Evolutionary conservation across 2,797 vertebrate genomes (phyloP).

Genomic region (Sebastes flavidus): DNA sequence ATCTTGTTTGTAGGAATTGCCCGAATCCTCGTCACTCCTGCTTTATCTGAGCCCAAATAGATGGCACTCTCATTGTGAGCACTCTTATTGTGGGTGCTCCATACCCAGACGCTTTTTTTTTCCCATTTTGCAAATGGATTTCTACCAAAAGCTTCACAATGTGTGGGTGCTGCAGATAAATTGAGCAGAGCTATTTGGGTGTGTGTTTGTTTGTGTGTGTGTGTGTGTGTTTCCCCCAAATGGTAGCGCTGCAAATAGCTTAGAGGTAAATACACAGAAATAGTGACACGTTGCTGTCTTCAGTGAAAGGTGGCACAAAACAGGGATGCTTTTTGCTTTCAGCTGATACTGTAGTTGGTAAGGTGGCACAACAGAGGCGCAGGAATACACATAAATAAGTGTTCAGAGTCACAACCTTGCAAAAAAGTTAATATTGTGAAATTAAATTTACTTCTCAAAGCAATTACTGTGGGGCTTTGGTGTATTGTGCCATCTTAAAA

Average conservation of each 20-base stretch:
- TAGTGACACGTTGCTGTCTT: constrained; percentile 31
- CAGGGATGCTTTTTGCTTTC: constrained; percentile 24
- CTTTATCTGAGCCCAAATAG: constrained; percentile 32
- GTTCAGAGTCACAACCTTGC: neutral
- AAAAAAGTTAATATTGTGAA: neutral
- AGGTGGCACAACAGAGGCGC: constrained; percentile 20
- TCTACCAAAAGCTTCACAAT: constrained; percentile 22
- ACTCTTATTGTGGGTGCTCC: constrained; percentile 5
- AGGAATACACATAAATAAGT: neutral
- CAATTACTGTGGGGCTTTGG: neutral
- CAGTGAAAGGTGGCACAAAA: constrained; percentile 20
- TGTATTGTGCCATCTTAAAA: neutral
- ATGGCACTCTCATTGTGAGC: constrained; percentile 20
- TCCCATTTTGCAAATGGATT: constrained; percentile 26
- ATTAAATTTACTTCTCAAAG: neutral
- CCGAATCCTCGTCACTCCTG: constrained; percentile 5
- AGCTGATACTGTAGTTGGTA: constrained; percentile 8
- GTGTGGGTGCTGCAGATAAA: constrained; percentile 36
- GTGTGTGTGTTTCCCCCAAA: neutral
- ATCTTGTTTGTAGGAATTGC: constrained; percentile 17
- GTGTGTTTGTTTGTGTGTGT: neutral
- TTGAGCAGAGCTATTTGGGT: constrained; percentile 4
- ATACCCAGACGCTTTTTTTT: constrained; percentile 6
- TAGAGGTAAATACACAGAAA: constrained; percentile 21
- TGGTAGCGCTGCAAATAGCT: constrained; percentile 20